Conservation (phyloP, 2,113 vertebrate species). For the Delphinapterus leucas region DNA sequence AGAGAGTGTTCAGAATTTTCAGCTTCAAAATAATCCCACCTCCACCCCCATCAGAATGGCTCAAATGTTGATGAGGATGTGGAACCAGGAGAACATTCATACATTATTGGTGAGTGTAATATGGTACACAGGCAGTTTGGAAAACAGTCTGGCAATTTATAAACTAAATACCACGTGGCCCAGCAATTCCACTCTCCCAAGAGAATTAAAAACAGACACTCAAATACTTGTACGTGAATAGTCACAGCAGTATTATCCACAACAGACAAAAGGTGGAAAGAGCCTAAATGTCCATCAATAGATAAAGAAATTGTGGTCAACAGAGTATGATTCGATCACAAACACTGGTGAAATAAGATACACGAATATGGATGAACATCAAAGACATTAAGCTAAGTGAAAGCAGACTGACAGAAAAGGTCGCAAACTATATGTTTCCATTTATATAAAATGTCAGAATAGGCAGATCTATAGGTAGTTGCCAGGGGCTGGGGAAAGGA, state of each 20-base stretch:
- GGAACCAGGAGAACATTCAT: background rate
- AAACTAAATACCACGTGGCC: background rate
- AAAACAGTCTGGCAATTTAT: too few relatives aligned
- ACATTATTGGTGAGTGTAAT: too few relatives aligned
- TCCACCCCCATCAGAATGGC: background rate
- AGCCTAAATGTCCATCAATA: rapidly evolving
- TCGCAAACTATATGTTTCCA: too few relatives aligned
- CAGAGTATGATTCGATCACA: rapidly evolving
- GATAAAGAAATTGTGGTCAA: background rate
- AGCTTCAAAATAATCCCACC: background rate
- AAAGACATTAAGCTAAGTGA: too few relatives aligned
- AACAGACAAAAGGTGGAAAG: background rate
- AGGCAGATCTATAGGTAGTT: background rate
- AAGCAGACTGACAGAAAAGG: background rate
- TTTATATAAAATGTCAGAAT: background rate
- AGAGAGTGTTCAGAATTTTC: background rate
- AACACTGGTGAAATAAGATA: too few relatives aligned
- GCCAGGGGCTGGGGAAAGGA: background rate
- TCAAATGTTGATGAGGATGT: background rate
- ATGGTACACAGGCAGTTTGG: background rate
- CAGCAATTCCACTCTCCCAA: background rate
- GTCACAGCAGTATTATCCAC: background rate
- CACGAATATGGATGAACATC: rapidly evolving
- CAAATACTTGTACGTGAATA: background rate
- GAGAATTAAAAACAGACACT: background rate